Evolutionary conservation across 53 echinoderm and acorn worm genomes (phyloP).

Genomic region (Holothuria leucospilota): DNA sequence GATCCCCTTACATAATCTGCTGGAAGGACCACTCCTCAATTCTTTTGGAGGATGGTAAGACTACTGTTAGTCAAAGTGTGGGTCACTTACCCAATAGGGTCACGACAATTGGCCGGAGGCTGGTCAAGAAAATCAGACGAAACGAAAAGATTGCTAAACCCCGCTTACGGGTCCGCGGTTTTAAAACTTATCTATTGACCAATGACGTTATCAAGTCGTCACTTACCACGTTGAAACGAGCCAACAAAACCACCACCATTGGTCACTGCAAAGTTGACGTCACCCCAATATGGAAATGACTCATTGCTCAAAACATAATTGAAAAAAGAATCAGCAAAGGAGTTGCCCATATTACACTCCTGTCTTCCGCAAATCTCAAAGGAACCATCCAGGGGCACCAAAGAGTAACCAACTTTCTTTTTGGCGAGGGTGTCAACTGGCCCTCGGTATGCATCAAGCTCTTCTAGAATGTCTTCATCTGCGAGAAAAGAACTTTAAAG

Average conservation of each 20-base stretch:
- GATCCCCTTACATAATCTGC: too few relatives aligned
- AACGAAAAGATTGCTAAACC: too few relatives aligned
- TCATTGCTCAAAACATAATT: neutral
- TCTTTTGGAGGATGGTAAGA: too few relatives aligned
- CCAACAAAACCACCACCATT: conserved; percentile 31
- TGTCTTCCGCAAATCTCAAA: neutral
- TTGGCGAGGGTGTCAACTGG: neutral
- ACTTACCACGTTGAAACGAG: conserved; percentile 27
- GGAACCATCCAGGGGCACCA: conserved; percentile 40
- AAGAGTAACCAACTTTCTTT: conserved; percentile 7
- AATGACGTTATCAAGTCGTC: too few relatives aligned
- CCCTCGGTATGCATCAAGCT: conserved; percentile 1
- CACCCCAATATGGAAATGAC: conserved; percentile 18
- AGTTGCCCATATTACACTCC: conserved; percentile 53
- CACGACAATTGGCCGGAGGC: too few relatives aligned
- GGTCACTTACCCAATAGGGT: too few relatives aligned
- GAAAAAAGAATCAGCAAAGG: conserved; percentile 28
- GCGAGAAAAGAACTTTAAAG: neutral
- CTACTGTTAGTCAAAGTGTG: too few relatives aligned
- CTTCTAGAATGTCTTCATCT: neutral
- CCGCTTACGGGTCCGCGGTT: too few relatives aligned
- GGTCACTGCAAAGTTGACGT: conserved; percentile 23
- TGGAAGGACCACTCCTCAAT: too few relatives aligned
- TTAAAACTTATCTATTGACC: too few relatives aligned
- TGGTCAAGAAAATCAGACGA: too few relatives aligned